A percentile compares a stretch with the other conserved stretches of the same genome.
These are phyloP conservation scores for Leptinotarsa tumamoca DNA, from an alignment of 2,888 invertebrate genomes.

Conservation along the genomic window DNA sequence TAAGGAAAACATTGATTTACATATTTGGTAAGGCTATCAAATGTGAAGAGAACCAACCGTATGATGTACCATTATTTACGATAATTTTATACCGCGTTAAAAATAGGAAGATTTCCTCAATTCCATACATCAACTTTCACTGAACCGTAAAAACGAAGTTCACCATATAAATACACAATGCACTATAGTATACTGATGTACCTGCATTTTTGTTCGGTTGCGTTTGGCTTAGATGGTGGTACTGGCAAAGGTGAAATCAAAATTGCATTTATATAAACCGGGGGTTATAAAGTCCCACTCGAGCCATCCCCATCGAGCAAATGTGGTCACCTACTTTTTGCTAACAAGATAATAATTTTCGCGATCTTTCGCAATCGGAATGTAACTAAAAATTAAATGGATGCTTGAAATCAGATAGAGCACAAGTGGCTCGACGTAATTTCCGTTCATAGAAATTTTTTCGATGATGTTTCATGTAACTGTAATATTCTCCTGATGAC, in stretches of 20 bases:
- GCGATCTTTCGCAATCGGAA: constrained; percentile 14
- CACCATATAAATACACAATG: constrained; percentile 27
- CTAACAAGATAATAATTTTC: constrained; percentile 14
- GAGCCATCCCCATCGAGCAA: constrained; percentile 23
- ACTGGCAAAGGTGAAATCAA: constrained; percentile 48
- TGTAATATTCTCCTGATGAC: too few species aligned
- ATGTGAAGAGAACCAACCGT: too few species aligned
- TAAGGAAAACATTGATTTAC: too few species aligned
- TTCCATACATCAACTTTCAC: constrained; percentile 31
- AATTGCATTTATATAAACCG: constrained; percentile 46
- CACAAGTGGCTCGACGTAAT: too few species aligned
- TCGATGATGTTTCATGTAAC: too few species aligned
- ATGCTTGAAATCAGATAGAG: background rate
- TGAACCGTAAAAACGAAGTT: constrained; percentile 12
- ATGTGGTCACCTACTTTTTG: constrained; percentile 23
- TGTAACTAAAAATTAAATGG: constrained; percentile 4
- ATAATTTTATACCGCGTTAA: background rate
- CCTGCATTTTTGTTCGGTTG: constrained; percentile 43
- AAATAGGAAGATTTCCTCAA: constrained; percentile 6
- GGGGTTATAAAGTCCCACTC: constrained; percentile 41
- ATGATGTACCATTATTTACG: background rate
- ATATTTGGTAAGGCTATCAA: too few species aligned
- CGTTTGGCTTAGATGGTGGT: constrained; percentile 29
- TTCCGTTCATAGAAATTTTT: too few species aligned
- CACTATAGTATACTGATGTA: constrained; percentile 31